These are phyloP conservation scores for Anser cygnoides DNA, from an alignment of 2,113 vertebrate genomes.

Conservation along the genomic window DNA sequence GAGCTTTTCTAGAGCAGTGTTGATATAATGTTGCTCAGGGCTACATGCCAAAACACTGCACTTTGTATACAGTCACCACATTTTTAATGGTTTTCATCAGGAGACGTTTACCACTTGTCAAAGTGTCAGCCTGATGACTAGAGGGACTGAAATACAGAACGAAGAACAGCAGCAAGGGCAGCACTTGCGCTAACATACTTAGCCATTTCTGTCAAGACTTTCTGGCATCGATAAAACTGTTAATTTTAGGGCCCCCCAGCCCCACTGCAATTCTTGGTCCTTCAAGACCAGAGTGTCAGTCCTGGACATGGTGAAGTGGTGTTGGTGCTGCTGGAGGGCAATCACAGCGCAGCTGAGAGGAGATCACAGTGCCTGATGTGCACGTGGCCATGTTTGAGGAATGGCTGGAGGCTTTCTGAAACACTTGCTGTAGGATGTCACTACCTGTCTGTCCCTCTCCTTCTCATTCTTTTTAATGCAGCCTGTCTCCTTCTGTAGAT, in stretches of 20 bases:
- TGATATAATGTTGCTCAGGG: not conserved
- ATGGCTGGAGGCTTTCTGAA: not conserved
- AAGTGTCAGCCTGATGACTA: not conserved
- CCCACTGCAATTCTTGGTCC: not conserved
- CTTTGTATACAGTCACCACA: not conserved
- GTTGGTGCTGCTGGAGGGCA: not conserved
- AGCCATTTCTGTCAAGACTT: not conserved
- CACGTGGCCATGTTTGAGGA: not conserved
- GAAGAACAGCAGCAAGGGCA: not conserved
- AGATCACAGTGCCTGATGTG: not conserved
- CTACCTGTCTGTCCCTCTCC: not conserved
- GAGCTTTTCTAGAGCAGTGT: not conserved
- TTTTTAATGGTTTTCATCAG: slow-evolving; percentile 43
- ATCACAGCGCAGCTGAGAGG: not conserved
- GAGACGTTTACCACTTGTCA: not conserved
- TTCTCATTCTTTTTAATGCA: not conserved
- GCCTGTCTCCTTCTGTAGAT: not conserved
- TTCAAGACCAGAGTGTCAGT: not conserved
- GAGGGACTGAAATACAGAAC: not conserved
- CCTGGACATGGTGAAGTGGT: not conserved
- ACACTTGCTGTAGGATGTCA: slow-evolving; percentile 19
- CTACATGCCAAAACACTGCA: not conserved
- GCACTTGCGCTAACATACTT: not conserved
- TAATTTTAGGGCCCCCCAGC: not conserved
- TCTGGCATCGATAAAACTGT: not conserved